phyloP scores from a whole-genome alignment of 2,113 vertebrate species.

The Apodemus speciosus region DNA sequence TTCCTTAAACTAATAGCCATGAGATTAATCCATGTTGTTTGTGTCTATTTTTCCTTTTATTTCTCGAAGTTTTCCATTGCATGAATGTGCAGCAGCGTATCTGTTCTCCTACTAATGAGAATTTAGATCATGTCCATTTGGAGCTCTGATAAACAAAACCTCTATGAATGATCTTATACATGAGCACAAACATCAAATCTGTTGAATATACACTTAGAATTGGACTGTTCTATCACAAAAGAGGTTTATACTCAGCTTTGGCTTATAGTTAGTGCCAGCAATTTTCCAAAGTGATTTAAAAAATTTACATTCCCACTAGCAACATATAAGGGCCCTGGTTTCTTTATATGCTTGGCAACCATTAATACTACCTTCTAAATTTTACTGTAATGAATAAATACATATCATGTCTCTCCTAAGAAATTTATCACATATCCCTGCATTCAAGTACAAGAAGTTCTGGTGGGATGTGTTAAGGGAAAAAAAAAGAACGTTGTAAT shows the following conservation, averaged over 20 bases:
- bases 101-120: neutral
- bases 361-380: neutral
- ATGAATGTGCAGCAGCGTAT: neutral
- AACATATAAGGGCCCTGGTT: neutral
- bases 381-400: neutral
- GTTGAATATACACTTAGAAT: neutral
- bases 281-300: neutral
- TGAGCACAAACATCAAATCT: neutral
- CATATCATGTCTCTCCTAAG: slow-evolving; percentile 3
- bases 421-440: neutral
- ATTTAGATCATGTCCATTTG: slow-evolving; percentile 33
- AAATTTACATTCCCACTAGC: neutral
- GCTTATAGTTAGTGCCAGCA: neutral
- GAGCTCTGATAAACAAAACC: slow-evolving; percentile 8
- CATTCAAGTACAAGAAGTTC: slow-evolving; percentile 9
- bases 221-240: neutral
- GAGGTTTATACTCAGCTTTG: slow-evolving; percentile 6
- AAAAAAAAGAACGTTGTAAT: slow-evolving; percentile 21
- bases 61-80: neutral
- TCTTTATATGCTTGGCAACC: neutral
- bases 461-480: neutral
- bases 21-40: neutral
- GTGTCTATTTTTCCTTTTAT: slow-evolving; percentile 9
- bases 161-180: neutral
- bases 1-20: slow-evolving; percentile 14